These are phyloP conservation scores for Channa striata DNA, from an alignment of 2,797 vertebrate genomes.

Conservation along the genomic window DNA sequence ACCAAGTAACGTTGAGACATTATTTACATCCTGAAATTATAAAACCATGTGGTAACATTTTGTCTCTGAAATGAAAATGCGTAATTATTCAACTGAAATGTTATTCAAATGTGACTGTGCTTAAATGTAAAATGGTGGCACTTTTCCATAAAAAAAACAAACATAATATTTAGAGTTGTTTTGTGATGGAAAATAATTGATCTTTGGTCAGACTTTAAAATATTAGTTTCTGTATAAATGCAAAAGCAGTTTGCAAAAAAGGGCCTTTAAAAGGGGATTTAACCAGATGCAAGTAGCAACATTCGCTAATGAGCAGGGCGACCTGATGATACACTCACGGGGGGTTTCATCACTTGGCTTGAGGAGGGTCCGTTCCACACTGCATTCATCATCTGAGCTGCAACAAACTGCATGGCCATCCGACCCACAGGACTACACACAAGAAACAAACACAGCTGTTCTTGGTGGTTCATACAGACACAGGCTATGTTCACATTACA, in stretches of 20 bases:
- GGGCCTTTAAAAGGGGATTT: background rate
- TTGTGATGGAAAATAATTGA: background rate
- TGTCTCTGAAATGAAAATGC: background rate
- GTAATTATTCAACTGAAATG: too few species aligned
- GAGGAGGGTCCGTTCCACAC: constrained; percentile 85
- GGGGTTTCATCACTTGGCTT: constrained; percentile 85
- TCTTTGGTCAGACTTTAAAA: background rate
- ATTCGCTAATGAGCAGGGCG: background rate
- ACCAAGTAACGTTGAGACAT: constrained; percentile 16
- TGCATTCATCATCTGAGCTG: constrained; percentile 91
- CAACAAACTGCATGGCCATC: constrained; percentile 95
- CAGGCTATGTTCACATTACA: too few species aligned
- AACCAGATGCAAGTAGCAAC: background rate
- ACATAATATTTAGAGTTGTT: too few species aligned
- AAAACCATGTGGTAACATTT: background rate
- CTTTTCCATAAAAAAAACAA: too few species aligned
- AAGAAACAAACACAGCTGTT: constrained; percentile 1
- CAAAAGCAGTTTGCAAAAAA: background rate
- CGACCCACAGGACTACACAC: constrained; percentile 89
- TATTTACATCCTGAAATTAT: background rate
- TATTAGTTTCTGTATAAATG: background rate
- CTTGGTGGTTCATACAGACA: background rate
- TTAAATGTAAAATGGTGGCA: too few species aligned
- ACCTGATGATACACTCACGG: constrained; percentile 79
- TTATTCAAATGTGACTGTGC: too few species aligned